Conservation (phyloP, 2,113 vertebrate genomes). For the Pardalotus punctatus region DNA sequence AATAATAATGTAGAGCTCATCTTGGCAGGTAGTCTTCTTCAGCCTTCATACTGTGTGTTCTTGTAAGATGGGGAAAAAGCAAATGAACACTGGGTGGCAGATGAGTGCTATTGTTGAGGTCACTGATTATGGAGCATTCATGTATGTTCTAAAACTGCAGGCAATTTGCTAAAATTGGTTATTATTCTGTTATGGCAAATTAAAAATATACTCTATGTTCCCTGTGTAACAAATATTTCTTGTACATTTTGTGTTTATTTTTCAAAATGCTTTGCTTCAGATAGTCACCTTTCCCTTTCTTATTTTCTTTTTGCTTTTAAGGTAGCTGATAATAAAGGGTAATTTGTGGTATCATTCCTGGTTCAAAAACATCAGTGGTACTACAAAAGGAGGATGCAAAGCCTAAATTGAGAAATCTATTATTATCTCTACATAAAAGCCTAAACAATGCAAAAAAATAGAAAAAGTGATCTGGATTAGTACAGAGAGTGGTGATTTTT, state of each 20-base stretch:
- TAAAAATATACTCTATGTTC: not conserved
- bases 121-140: not conserved
- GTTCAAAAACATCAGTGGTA: not conserved
- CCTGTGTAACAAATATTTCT: not conserved
- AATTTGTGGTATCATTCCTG: not conserved
- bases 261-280: not conserved
- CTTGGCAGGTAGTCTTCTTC: not conserved
- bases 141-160: not conserved
- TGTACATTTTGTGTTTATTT: not conserved
- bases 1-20: not conserved
- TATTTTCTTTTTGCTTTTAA: not conserved
- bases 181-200: not conserved
- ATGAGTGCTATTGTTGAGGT: not conserved
- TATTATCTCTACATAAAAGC: not conserved
- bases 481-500: not conserved
- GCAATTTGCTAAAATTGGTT: not conserved
- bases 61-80: not conserved
- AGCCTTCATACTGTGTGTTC: not conserved
- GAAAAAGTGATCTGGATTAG: not conserved
- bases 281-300: not conserved
- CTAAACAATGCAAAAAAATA: not conserved
- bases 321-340: not conserved
- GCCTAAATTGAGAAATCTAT: not conserved
- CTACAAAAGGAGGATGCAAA: not conserved
- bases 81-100: constrained; percentile 35